phyloP scores from a whole-genome alignment of 2,888 invertebrate species.

The Heliconius ethilla region DNA sequence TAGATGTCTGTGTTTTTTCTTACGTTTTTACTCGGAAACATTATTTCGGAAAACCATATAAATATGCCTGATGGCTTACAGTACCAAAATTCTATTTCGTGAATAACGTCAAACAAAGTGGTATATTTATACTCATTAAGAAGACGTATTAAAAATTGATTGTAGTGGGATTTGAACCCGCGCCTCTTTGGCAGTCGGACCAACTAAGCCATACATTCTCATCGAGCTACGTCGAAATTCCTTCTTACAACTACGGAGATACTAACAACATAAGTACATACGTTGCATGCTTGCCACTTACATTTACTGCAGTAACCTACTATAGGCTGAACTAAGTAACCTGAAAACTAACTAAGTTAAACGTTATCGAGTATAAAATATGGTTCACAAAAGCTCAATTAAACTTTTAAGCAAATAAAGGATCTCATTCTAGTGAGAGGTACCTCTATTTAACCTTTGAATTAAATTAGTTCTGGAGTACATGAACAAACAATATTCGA shows the following conservation, averaged over 20 bases:
- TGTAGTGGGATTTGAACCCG: too few species aligned
- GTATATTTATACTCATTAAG: neutral
- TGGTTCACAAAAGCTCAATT: constrained; percentile 5
- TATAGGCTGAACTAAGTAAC: neutral
- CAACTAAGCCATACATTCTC: too few species aligned
- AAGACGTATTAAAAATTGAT: too few species aligned
- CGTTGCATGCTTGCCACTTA: neutral
- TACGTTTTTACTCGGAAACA: constrained; percentile 32
- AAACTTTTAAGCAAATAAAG: constrained; percentile 28
- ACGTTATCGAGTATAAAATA: constrained; percentile 15
- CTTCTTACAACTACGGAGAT: too few species aligned
- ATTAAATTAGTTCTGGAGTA: constrained; percentile 42
- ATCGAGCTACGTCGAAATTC: too few species aligned
- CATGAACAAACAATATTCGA: constrained; percentile 43
- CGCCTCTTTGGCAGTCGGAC: too few species aligned
- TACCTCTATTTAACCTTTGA: constrained; percentile 37
- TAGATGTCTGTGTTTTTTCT: constrained; percentile 35
- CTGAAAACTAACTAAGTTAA: neutral
- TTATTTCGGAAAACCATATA: neutral
- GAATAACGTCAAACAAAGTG: neutral
- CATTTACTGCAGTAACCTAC: too few species aligned
- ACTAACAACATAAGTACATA: too few species aligned
- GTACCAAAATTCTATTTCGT: too few species aligned
- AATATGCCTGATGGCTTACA: too few species aligned
- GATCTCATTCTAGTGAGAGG: constrained; percentile 23